Base-by-base conservation (phyloP, 2,888 invertebrate species). In the Chironomus tentans region DNA sequence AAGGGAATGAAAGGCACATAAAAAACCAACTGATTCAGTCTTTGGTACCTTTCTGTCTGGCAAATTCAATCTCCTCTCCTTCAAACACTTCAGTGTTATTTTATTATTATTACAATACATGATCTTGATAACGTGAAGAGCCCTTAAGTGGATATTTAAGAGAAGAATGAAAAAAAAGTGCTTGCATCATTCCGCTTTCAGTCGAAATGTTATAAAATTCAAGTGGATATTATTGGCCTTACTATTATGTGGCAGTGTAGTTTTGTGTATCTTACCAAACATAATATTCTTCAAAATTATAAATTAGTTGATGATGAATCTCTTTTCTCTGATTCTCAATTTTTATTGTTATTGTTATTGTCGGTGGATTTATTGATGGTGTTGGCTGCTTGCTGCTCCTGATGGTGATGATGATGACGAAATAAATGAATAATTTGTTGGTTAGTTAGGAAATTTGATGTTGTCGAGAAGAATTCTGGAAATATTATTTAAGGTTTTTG, bases 81-180 rank as follows among this genome's bases (percentile, higher is more conserved):
- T 56, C 56, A 56, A 24, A 13, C 65, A 21, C 13, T 24, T 65
- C 10, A 10, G 38, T 38, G 38, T 38, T 38, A 38, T 38, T 38
- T 38, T 38, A 38, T 38, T 38, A 38, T 38, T 65, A 74, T 15
- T 46, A 62, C 24, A 73, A 21, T 65, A 61, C 68, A 74, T 74
- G 38, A 74, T 74, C 74, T 74, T 68, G 74, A 74, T 74, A 74
- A 74, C 74, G 18, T 48, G 24, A 62, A 68, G 22, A 38, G 61
- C 62, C 56, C 68, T 74, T 74, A 74, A 74, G 74, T 74, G 74
- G 65, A 68, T 74, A 74, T 74, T 74, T 74, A 74, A 74, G 56
- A 56, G 38, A 38, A n/a, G 21, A n/a, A 56, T 18, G 56, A 56
- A 18, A 65, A 65, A 73, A 56, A 71, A 56, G 56, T 50, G 22